phyloP scores from a whole-genome alignment of 1,140 invertebrate species.

The Drosophila ercepeae region DNA sequence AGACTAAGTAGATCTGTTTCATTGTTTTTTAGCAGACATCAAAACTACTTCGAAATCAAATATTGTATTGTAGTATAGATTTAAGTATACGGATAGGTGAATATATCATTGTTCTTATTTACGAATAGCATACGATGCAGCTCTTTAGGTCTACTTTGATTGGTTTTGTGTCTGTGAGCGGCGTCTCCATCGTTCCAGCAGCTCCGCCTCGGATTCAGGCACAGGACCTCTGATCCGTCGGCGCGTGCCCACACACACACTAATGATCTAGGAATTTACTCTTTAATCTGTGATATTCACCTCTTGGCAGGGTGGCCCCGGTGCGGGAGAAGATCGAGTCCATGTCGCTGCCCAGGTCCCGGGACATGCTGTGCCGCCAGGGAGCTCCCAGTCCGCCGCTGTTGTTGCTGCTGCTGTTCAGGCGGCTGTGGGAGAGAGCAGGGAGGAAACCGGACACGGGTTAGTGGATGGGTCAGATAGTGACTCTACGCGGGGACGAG shows the following conservation, averaged over 20 bases:
- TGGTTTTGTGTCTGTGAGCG: constrained; percentile 5
- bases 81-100: constrained; percentile 27
- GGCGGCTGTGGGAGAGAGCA: constrained; percentile 55
- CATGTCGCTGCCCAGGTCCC: constrained; percentile 85
- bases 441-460: not conserved
- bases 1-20: constrained; percentile 49
- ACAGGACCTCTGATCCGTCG: not conserved
- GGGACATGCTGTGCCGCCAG: constrained; percentile 86
- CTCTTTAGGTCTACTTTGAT: constrained; percentile 21
- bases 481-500: no score
- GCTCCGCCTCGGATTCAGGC: no score
- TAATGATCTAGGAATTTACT: constrained; percentile 83
- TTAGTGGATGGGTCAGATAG: not conserved
- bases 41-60: constrained; percentile 70
- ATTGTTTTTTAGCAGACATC: constrained; percentile 66
- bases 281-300: constrained; percentile 85
- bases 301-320: constrained; percentile 86
- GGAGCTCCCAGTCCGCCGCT: constrained; percentile 78
- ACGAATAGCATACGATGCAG: constrained; percentile 62
- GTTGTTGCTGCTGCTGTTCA: constrained; percentile 74
- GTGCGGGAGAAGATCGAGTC: constrained; percentile 85
- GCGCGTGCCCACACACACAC: constrained; percentile 8
- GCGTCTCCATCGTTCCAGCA: not conserved
- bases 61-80: no score
- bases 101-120: constrained; percentile 54